Evolutionary conservation across 2,888 invertebrate species (phyloP), one percentile per base, ranked within the genome.

Genomic region (Tanypteryx hageni): DNA sequence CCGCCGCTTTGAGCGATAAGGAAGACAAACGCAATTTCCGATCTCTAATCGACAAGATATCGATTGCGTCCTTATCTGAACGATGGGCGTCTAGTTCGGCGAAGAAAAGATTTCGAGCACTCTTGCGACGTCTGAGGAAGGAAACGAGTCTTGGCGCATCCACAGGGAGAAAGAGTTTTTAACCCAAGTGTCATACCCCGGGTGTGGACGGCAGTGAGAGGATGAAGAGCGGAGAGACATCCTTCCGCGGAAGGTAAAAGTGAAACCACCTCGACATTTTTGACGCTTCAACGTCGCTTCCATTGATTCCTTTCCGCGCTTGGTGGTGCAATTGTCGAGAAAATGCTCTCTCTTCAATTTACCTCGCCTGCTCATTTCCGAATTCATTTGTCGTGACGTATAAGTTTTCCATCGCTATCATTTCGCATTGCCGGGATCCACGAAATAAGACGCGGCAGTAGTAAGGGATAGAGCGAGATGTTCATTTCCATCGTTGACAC

Each of bases 171-270:
- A 18, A 22, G 68, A n/a, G 68, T 22, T 10, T 27, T 27, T 0
- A 4, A 27, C 27, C 13, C n/a, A 76, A 27, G 76, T 76, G 22
- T 76, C 27, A 27, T n/a, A 76, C 27, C 76, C 76, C 76, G 7
- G 11, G 76, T 27, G 76, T 22, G 22, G 27, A 76, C 76, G 76
- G 76, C 76, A 27, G 76, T 13, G 76, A 76, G 27, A 76, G 76
- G 76, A 76, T 76, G 76, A 76, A 76, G 22, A 22, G 76, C 8
- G 76, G 76, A 27, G 27, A 76, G 76, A 76, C 76, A 76, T 27
- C 76, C 27, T 76, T 76, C 76, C 76, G 76, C 76, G 27, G 11
- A 27, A 76, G 76, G 76, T 76, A 76, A 76, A 27, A 76, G 14
- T 11, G 22, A 2, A 76, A 16, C 22, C 76, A 22, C 10, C 76